phyloP scores from a whole-genome alignment of 2,888 invertebrate species.

The Cheilosia soror region DNA sequence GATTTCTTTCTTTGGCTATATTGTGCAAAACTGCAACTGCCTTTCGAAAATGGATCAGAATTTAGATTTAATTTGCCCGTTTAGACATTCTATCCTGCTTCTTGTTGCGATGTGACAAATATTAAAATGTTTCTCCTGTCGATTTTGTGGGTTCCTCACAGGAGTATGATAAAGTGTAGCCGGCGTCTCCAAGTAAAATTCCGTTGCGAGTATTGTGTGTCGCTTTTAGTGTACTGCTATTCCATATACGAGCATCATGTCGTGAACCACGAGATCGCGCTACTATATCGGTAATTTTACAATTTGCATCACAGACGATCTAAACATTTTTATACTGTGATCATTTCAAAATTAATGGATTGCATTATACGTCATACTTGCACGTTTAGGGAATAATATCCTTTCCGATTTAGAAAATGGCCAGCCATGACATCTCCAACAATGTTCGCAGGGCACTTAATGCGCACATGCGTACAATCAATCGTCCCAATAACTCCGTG shows the following conservation, averaged over 20 bases:
- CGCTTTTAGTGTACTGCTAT: not conserved
- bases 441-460: not conserved
- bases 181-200: slow-evolving; percentile 15
- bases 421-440: not conserved
- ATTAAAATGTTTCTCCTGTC: slow-evolving; percentile 1
- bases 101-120: slow-evolving; percentile 10
- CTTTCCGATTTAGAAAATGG: not conserved
- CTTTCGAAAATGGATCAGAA: slow-evolving; percentile 14
- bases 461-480: not conserved
- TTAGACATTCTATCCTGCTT: slow-evolving; percentile 29
- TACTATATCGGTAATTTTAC: slow-evolving; percentile 2
- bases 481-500: not conserved
- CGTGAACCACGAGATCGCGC: not conserved
- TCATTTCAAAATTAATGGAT: not conserved
- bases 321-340: not conserved
- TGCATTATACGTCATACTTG: not conserved
- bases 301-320: not conserved
- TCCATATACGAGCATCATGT: slow-evolving; percentile 12
- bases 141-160: slow-evolving; percentile 13
- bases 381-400: not conserved
- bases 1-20: slow-evolving; percentile 17
- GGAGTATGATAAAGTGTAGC: slow-evolving; percentile 26
- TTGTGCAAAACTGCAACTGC: slow-evolving; percentile 17
- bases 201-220: not conserved
- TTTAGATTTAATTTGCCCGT: slow-evolving; percentile 31